Percentiles rank a stretch among this genome's conserved stretches.
phyloP scores from a whole-genome alignment of 2,888 invertebrate genomes.

The Drosophila meridionalis region DNA sequence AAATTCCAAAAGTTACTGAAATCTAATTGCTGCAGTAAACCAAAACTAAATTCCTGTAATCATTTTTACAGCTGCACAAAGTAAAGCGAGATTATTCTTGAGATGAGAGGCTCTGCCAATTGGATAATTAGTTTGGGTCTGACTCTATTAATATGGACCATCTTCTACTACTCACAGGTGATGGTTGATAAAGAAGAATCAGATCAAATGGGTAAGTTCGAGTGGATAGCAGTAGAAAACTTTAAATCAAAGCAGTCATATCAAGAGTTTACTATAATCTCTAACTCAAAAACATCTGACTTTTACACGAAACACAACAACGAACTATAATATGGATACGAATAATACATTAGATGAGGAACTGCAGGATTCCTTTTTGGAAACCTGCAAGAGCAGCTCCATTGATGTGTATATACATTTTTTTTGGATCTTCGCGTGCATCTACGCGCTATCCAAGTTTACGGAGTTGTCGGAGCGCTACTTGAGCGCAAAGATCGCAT shows the following conservation, averaged over 20 bases:
- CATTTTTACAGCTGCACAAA: neutral
- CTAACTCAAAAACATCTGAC: neutral
- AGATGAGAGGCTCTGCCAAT: constrained; percentile 27
- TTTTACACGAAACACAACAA: constrained; percentile 10
- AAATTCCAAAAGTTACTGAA: constrained; percentile 5
- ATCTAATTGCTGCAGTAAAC: neutral
- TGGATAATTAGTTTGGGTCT: constrained; percentile 29
- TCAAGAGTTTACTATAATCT: neutral
- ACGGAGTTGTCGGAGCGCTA: constrained; percentile 66
- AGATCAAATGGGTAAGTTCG: constrained; percentile 29
- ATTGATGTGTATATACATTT: constrained; percentile 68
- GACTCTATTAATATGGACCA: constrained; percentile 35
- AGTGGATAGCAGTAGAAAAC: neutral
- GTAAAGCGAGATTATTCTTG: no score
- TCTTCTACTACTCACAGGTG: constrained; percentile 19
- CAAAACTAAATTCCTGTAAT: constrained; percentile 3
- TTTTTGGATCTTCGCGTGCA: constrained; percentile 71
- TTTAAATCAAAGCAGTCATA: constrained; percentile 23
- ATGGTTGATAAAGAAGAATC: neutral
- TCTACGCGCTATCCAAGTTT: constrained; percentile 72
- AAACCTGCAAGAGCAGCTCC: constrained; percentile 22
- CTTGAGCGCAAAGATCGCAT: constrained; percentile 47
- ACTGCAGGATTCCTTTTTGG: constrained; percentile 5
- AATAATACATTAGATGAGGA: constrained; percentile 39
- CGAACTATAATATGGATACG: constrained; percentile 11